Evolutionary conservation across 2,113 vertebrate genomes (phyloP).

Genomic region (Serinus canaria): DNA sequence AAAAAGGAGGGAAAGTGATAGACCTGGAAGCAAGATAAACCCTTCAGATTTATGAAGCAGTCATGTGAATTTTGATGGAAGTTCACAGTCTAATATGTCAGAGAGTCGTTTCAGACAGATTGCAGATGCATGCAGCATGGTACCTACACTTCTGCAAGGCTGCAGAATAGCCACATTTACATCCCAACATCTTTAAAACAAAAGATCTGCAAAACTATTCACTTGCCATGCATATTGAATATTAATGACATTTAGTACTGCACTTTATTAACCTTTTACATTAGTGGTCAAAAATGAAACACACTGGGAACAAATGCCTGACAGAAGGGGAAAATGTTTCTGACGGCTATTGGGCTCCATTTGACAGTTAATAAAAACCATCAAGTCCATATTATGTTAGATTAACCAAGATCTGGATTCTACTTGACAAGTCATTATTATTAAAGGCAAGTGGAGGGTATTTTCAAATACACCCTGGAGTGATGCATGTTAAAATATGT

Average conservation of each 20-base stretch:
- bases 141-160: conserved; percentile 18
- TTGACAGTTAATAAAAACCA: conserved; percentile 81
- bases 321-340: conserved; percentile 69
- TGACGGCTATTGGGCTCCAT: conserved; percentile 65
- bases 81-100: conserved; percentile 20
- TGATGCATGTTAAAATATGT: conserved; percentile 79
- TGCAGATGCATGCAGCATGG: not conserved
- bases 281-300: conserved; percentile 72
- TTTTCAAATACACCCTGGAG: conserved; percentile 81
- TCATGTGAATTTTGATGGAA: conserved; percentile 29
- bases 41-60: conserved; percentile 20
- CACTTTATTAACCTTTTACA: conserved; percentile 76
- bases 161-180: conserved; percentile 54
- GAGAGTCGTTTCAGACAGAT: conserved; percentile 37
- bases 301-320: conserved; percentile 55
- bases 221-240: conserved; percentile 61
- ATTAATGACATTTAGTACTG: conserved; percentile 64
- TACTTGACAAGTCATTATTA: conserved; percentile 83
- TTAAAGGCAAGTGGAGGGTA: conserved; percentile 82
- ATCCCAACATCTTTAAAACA: conserved; percentile 48
- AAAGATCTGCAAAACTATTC: conserved; percentile 65
- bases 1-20: not conserved
- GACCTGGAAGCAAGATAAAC: not conserved
- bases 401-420: conserved; percentile 79
- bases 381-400: conserved; percentile 77